These are phyloP conservation scores for Ceratina calcarata DNA, from an alignment of 1,140 invertebrate species.

Conservation along the genomic window DNA sequence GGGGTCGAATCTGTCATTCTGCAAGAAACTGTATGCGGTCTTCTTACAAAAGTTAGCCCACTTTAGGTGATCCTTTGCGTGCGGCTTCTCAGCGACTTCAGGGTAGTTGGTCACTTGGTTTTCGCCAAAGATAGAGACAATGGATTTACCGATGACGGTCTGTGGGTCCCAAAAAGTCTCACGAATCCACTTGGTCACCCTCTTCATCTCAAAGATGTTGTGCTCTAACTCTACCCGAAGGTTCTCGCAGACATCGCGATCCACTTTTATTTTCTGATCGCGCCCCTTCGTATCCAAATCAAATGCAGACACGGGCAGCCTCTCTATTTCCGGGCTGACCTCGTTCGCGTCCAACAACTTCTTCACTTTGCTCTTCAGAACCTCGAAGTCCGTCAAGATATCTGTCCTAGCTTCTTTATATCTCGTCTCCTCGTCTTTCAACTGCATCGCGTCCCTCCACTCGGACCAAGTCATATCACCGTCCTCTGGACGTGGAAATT, in stretches of 20 bases:
- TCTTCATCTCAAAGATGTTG: conserved; percentile 70
- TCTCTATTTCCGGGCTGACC: conserved; percentile 56
- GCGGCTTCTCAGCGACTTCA: conserved; percentile 22
- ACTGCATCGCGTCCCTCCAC: conserved; percentile 60
- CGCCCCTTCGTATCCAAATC: conserved; percentile 67
- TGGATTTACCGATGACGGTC: conserved; percentile 70
- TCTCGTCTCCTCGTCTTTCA: conserved; percentile 48
- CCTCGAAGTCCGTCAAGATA: conserved; percentile 60
- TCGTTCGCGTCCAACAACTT: conserved; percentile 74
- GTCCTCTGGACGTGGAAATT: conserved; percentile 34
- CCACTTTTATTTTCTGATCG: conserved; percentile 68
- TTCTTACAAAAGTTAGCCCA: conserved; percentile 58
- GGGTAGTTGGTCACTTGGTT: conserved; percentile 78
- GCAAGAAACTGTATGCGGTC: conserved; percentile 31
- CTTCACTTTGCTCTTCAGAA: conserved; percentile 56
- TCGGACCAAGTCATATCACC: conserved; percentile 66
- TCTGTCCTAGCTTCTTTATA: conserved; percentile 41
- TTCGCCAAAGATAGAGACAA: conserved; percentile 74
- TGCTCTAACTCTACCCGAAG: conserved; percentile 68
- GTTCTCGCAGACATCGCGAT: conserved; percentile 74
- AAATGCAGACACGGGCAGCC: conserved; percentile 69
- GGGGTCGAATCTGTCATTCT: conserved; percentile 46
- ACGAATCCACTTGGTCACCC: conserved; percentile 76
- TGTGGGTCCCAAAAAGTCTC: conserved; percentile 74
- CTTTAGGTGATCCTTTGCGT: conserved; percentile 26